Conservation (phyloP, 2,797 vertebrate genomes). For the Dendrocincla tyrannina region DNA sequence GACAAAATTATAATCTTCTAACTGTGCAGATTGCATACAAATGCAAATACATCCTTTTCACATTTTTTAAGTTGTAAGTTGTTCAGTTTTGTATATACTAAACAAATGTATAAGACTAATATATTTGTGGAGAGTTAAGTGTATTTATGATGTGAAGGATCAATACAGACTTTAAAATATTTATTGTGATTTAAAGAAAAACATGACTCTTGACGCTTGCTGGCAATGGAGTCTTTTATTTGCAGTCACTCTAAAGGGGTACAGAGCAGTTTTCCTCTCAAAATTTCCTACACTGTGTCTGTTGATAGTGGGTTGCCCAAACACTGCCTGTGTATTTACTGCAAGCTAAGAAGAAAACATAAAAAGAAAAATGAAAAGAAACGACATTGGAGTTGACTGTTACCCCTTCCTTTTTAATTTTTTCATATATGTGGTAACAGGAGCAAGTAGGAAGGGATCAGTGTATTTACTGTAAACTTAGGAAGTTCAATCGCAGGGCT, state of each 20-base stretch:
- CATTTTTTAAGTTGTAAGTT: background rate
- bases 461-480: background rate
- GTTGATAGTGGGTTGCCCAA: background rate
- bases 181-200: background rate
- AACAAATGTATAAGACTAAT: background rate
- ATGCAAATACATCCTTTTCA: background rate
- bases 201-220: background rate
- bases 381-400: background rate
- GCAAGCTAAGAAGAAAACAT: background rate
- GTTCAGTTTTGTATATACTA: background rate
- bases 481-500: background rate
- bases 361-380: background rate
- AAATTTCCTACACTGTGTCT: background rate
- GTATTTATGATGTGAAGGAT: background rate
- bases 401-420: background rate
- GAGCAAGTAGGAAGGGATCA: background rate
- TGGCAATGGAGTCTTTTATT: background rate
- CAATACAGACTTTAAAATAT: background rate
- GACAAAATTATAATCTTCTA: background rate
- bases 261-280: background rate
- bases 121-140: background rate
- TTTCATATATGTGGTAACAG: background rate
- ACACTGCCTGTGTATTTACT: background rate
- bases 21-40: background rate
- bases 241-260: background rate